Conservation (phyloP, 2,888 invertebrate species). For the Chalcis sispes region DNA sequence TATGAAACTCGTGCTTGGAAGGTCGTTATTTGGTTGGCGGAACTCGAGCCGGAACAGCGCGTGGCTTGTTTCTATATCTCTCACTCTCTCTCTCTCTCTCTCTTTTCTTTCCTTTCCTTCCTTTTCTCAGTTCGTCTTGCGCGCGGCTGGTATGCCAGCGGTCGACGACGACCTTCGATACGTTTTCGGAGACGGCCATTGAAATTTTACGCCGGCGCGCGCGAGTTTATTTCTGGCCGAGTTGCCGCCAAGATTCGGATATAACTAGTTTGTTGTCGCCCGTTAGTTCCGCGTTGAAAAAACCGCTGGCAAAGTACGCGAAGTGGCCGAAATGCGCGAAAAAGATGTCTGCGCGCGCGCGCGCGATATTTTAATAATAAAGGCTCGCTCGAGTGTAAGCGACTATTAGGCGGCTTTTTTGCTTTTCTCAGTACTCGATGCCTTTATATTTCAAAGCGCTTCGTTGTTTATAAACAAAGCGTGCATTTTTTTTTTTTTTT, state of each 20-base stretch:
- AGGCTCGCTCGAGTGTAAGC: too few relatives aligned
- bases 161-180: slow-evolving; percentile 35
- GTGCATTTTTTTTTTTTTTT: too few relatives aligned
- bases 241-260: slow-evolving; percentile 37
- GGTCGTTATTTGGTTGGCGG: too few relatives aligned
- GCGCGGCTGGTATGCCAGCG: neutral
- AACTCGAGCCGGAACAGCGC: too few relatives aligned
- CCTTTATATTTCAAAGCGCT: too few relatives aligned
- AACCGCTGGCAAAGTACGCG: neutral
- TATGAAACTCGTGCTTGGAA: neutral
- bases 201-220: slow-evolving; percentile 36
- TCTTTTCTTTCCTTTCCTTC: too few relatives aligned
- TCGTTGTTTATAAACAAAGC: too few relatives aligned
- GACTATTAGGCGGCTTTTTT: too few relatives aligned
- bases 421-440: too few relatives aligned
- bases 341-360: too few relatives aligned
- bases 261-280: slow-evolving; percentile 27
- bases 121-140: neutral
- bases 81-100: neutral
- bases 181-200: slow-evolving; percentile 9
- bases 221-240: neutral
- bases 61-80: neutral
- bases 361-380: too few relatives aligned
- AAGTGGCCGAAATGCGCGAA: neutral
- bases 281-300: slow-evolving; percentile 8